Evolutionary conservation across 2,888 invertebrate genomes (phyloP).

Genomic region (Cerceris rybyensis): DNA sequence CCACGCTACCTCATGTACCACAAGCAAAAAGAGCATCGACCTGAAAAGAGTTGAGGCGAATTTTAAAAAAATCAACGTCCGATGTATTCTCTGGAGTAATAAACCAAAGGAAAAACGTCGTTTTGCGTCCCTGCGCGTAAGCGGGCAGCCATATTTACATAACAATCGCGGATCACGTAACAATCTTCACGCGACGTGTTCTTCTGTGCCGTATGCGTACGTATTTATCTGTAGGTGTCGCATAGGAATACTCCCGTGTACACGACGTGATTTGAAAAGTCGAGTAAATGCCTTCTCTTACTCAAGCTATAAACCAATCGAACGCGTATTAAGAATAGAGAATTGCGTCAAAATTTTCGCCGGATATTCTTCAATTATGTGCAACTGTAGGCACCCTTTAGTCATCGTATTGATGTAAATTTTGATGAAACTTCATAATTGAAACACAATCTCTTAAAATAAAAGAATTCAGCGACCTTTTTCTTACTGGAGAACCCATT

Average conservation of each 20-base stretch:
- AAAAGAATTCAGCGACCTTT: no score
- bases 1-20: background rate
- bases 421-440: no score
- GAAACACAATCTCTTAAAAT: no score
- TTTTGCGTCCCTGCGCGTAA: conserved; percentile 65
- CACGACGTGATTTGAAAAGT: conserved; percentile 67
- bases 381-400: no score
- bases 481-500: no score
- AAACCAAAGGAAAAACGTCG: conserved; percentile 30
- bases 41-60: no score
- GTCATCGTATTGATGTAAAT: no score
- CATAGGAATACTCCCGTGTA: conserved; percentile 32
- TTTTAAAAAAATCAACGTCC: no score
- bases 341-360: background rate
- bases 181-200: conserved; percentile 71
- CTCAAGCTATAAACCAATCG: conserved; percentile 45
- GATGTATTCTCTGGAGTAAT: background rate
- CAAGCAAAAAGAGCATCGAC: background rate
- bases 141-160: conserved; percentile 77
- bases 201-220: conserved; percentile 54
- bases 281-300: conserved; percentile 57
- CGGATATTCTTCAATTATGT: no score
- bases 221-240: conserved; percentile 61
- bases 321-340: background rate
- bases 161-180: conserved; percentile 80